Conservation (phyloP, 37 sponge, comb jelly and placozoan genomes). For the Aphrocallistes beatrix region DNA sequence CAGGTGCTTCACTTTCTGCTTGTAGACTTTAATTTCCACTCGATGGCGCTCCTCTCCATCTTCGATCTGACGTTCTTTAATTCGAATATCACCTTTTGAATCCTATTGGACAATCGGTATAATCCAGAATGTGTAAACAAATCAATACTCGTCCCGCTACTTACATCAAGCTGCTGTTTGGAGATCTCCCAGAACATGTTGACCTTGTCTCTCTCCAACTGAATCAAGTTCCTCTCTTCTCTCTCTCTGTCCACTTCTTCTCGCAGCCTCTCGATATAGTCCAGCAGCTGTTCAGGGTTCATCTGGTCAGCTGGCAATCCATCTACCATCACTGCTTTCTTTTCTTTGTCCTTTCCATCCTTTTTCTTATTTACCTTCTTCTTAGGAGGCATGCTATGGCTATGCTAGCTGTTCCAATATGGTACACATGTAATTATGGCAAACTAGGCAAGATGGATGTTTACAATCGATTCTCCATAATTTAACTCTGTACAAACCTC, state of each 20-base stretch:
- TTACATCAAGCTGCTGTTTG: slow-evolving; percentile 63
- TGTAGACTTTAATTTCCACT: slow-evolving; percentile 99
- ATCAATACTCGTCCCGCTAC: no score
- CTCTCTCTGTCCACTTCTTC: slow-evolving; percentile 92
- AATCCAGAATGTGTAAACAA: no score
- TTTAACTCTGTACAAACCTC: not conserved
- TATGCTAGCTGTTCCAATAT: not conserved
- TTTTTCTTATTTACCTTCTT: not conserved
- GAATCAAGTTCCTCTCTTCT: slow-evolving; percentile 92
- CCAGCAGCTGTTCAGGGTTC: slow-evolving; percentile 52
- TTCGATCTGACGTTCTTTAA: slow-evolving; percentile 87
- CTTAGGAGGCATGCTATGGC: slow-evolving; percentile 14
- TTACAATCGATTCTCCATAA: not conserved
- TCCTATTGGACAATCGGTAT: no score
- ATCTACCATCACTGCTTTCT: not conserved
- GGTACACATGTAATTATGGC: not conserved
- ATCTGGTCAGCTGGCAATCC: slow-evolving; percentile 11
- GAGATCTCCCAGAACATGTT: slow-evolving; percentile 97
- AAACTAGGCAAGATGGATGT: no score
- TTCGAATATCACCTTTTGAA: slow-evolving; percentile 50
- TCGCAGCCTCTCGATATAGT: slow-evolving; percentile 59
- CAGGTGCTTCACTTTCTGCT: slow-evolving; percentile 98
- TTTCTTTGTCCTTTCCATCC: not conserved
- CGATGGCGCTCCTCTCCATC: slow-evolving; percentile 94
- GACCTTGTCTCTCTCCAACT: slow-evolving; percentile 94